Percentiles rank a stretch among this genome's conserved stretches.
Evolutionary conservation across 2,797 vertebrate species (phyloP).

Genomic region (Phoebastria nigripes): DNA sequence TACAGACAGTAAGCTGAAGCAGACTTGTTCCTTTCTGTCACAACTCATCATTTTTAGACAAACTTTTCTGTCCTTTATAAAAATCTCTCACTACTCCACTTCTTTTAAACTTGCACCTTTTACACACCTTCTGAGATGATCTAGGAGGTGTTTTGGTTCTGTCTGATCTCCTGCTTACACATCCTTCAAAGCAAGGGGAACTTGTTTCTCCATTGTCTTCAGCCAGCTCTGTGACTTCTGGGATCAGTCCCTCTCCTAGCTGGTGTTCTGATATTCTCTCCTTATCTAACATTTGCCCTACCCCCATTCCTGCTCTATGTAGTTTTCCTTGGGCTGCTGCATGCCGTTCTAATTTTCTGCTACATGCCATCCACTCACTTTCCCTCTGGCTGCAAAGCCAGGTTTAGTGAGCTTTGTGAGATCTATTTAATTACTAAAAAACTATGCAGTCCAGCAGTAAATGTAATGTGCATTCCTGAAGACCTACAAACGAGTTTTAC

Average conservation of each 20-base stretch:
- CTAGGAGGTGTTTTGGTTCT: not conserved
- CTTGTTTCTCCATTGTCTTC: not conserved
- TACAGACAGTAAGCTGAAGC: not conserved
- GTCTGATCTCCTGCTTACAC: not conserved
- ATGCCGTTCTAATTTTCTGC: conserved; percentile 34
- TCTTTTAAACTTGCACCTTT: not conserved
- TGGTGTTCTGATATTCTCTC: not conserved
- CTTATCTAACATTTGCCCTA: not conserved
- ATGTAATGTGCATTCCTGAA: conserved; percentile 41
- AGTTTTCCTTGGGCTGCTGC: conserved; percentile 24
- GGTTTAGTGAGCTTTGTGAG: conserved; percentile 5
- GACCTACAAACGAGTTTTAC: conserved; percentile 45
- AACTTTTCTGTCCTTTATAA: not conserved
- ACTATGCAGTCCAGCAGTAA: conserved; percentile 33
- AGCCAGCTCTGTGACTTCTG: not conserved
- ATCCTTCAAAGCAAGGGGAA: not conserved
- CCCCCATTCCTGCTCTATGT: not conserved
- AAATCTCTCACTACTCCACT: not conserved
- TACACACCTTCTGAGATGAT: not conserved
- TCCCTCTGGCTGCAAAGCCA: not conserved
- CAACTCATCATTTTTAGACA: not conserved
- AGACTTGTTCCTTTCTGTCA: not conserved
- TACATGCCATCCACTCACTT: not conserved
- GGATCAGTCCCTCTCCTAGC: not conserved
- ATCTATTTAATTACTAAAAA: conserved; percentile 26